phyloP scores from a whole-genome alignment of 2,888 invertebrate genomes.

The Epinotia brunnichana region DNA sequence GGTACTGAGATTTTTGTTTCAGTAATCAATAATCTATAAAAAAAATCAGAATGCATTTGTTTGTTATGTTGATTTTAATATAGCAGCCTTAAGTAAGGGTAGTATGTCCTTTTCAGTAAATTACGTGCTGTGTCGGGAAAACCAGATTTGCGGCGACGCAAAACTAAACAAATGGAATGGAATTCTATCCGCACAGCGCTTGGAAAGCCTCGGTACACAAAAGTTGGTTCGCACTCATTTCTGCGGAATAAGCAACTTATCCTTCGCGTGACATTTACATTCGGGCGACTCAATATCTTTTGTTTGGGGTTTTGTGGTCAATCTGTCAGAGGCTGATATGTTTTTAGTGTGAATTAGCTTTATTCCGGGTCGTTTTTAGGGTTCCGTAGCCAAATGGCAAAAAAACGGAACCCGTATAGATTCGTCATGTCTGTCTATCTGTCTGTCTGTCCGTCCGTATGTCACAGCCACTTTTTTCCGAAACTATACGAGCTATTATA shows the following conservation, averaged over 20 bases:
- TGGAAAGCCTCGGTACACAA: slow-evolving; percentile 25
- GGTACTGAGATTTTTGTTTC: too few relatives aligned
- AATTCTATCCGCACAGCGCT: slow-evolving; percentile 24
- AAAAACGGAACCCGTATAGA: too few relatives aligned
- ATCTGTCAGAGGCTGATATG: slow-evolving; percentile 36
- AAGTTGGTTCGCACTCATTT: slow-evolving; percentile 30
- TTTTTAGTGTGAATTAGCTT: slow-evolving; percentile 21
- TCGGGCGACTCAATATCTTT: slow-evolving; percentile 36
- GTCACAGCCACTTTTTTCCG: too few relatives aligned
- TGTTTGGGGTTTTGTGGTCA: slow-evolving; percentile 36
- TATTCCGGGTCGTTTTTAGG: neutral
- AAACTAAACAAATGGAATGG: slow-evolving; percentile 32
- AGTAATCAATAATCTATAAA: too few relatives aligned
- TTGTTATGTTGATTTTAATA: neutral
- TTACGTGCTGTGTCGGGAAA: neutral
- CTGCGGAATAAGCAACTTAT: slow-evolving; percentile 39
- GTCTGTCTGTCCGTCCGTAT: too few relatives aligned
- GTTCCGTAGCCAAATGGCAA: too few relatives aligned
- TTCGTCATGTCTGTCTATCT: too few relatives aligned
- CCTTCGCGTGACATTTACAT: slow-evolving; percentile 13
- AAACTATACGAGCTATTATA: too few relatives aligned
- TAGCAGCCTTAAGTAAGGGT: neutral
- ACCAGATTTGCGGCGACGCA: slow-evolving; percentile 19
- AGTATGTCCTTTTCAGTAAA: neutral
- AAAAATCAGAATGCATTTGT: neutral